Evolutionary conservation across 2,888 invertebrate species (phyloP).

Genomic region (Panorpa germanica): DNA sequence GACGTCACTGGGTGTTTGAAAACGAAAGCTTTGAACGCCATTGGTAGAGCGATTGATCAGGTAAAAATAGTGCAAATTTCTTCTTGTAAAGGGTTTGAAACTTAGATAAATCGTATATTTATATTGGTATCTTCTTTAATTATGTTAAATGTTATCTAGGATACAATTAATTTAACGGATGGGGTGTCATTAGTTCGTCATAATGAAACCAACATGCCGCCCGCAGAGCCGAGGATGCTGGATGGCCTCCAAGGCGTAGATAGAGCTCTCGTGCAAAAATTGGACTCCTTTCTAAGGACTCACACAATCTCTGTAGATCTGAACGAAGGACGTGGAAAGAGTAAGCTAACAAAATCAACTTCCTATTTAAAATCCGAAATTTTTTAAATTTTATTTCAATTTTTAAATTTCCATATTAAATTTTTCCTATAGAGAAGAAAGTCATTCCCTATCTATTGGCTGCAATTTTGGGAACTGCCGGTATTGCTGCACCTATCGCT

Average conservation of each 20-base stretch:
- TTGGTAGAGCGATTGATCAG: slow-evolving; percentile 38
- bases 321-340: slow-evolving; percentile 20
- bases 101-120: slow-evolving; percentile 2
- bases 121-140: background rate
- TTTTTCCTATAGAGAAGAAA: slow-evolving; percentile 26
- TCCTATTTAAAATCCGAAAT: slow-evolving; percentile 37
- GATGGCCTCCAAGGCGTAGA: slow-evolving; percentile 33
- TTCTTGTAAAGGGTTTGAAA: background rate
- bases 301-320: slow-evolving; percentile 45
- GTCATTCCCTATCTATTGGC: slow-evolving; percentile 36
- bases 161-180: slow-evolving; percentile 38
- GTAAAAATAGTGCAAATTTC: slow-evolving; percentile 15
- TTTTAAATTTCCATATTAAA: slow-evolving; percentile 3
- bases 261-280: slow-evolving; percentile 24
- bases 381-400: slow-evolving; percentile 18
- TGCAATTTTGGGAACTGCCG: slow-evolving; percentile 41
- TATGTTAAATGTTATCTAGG: slow-evolving; percentile 20
- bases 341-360: slow-evolving; percentile 37
- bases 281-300: slow-evolving; percentile 39
- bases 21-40: slow-evolving; percentile 35
- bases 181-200: slow-evolving; percentile 38
- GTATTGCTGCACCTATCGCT: slow-evolving; percentile 47
- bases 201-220: slow-evolving; percentile 28
- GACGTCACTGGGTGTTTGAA: slow-evolving; percentile 40
- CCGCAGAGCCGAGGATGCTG: slow-evolving; percentile 36